Conservation (phyloP, 2,113 vertebrate species). For the Anarrhichthys ocellatus region DNA sequence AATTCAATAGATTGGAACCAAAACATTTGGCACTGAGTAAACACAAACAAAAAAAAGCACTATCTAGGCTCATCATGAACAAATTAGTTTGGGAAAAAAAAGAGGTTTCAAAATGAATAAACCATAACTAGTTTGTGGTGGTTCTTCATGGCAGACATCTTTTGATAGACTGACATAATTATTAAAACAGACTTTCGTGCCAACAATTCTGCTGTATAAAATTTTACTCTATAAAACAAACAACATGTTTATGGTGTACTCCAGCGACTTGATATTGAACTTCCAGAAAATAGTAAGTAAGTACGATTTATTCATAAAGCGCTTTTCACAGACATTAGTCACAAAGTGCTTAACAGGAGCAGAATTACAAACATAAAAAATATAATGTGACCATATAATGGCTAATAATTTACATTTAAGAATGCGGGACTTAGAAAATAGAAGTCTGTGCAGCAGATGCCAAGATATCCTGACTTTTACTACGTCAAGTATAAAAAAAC, state of each 20-base stretch:
- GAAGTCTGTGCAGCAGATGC: neutral
- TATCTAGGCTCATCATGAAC: conserved; percentile 14
- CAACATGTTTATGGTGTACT: neutral
- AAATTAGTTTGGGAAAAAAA: neutral
- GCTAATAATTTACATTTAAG: no score
- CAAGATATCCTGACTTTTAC: neutral
- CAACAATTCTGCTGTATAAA: neutral
- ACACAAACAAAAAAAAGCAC: conserved; percentile 29
- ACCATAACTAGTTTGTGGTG: neutral
- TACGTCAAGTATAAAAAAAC: neutral
- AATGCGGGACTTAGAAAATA: neutral
- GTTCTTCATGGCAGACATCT: neutral
- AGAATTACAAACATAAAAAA: no score
- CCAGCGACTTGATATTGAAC: neutral
- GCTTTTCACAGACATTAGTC: no score
- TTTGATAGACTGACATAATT: conserved; percentile 11
- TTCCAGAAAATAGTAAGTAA: neutral
- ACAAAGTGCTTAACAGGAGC: no score
- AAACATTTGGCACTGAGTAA: conserved; percentile 39
- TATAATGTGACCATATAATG: no score
- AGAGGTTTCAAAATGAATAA: neutral
- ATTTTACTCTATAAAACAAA: neutral
- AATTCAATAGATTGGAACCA: conserved; percentile 42
- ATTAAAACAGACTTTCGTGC: neutral
- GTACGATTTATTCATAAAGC: no score